Percentiles rank a stretch among this genome's conserved stretches.
These are phyloP conservation scores for Xyliphius kryptos DNA, from an alignment of 2,113 vertebrate genomes.

Conservation along the genomic window DNA sequence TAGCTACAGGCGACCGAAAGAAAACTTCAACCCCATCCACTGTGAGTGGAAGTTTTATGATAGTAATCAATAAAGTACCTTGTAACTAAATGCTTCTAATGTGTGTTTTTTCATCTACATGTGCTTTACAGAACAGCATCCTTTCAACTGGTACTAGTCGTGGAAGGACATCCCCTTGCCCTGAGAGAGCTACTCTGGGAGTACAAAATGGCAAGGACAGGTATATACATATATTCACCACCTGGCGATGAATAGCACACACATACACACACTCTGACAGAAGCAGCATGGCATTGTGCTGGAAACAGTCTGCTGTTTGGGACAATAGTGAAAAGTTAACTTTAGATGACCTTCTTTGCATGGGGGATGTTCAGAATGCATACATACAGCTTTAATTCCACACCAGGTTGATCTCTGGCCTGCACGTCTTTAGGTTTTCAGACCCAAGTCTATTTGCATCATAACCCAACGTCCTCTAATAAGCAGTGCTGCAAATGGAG, in stretches of 20 bases:
- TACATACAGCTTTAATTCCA: background rate
- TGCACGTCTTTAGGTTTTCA: background rate
- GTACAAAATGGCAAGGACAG: constrained; percentile 76
- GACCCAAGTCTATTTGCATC: too few species aligned
- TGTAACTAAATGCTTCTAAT: background rate
- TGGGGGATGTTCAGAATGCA: too few species aligned
- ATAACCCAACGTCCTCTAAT: too few species aligned
- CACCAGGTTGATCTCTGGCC: background rate
- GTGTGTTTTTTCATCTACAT: too few species aligned
- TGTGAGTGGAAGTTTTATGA: too few species aligned
- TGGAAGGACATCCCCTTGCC: constrained; percentile 66
- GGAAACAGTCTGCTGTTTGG: too few species aligned
- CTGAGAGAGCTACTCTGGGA: constrained; percentile 64
- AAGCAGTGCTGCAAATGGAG: background rate
- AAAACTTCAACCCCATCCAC: constrained; percentile 68
- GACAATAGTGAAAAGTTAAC: too few species aligned
- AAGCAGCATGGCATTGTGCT: too few species aligned
- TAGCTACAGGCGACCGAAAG: constrained; percentile 62
- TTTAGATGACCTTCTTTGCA: too few species aligned
- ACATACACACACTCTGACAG: background rate
- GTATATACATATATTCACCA: too few species aligned
- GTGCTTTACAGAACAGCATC: constrained; percentile 66
- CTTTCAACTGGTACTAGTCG: constrained; percentile 70
- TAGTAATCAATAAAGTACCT: too few species aligned
- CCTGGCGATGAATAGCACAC: too few species aligned